Evolutionary conservation across 2,113 vertebrate species (phyloP).

Genomic region (Castor canadensis): DNA sequence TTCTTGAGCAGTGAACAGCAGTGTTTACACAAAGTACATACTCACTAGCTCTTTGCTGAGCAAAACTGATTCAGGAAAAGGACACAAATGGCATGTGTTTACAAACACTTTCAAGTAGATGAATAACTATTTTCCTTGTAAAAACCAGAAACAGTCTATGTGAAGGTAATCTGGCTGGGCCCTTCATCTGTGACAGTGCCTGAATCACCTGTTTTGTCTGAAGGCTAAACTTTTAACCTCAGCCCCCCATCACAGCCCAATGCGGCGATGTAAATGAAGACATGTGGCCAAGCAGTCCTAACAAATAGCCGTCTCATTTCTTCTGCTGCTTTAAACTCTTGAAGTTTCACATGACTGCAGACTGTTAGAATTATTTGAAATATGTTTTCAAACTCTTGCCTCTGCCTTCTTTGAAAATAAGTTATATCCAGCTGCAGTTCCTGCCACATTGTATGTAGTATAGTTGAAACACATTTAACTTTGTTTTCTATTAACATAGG

Average conservation of each 20-base stretch:
- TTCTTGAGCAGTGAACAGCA: neutral
- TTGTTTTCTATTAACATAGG: constrained; percentile 51
- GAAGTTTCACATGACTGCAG: constrained; percentile 59
- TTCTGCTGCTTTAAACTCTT: constrained; percentile 40
- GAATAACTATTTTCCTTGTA: constrained; percentile 5
- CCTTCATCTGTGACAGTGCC: neutral
- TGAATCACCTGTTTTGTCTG: constrained; percentile 72
- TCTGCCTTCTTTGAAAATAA: constrained; percentile 64
- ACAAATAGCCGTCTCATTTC: constrained; percentile 37
- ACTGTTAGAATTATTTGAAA: constrained; percentile 64
- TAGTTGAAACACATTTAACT: constrained; percentile 56
- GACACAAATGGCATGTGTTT: constrained; percentile 18
- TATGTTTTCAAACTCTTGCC: constrained; percentile 57
- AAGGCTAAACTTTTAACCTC: constrained; percentile 73
- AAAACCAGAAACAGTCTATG: constrained; percentile 42
- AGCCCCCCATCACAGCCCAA: constrained; percentile 6
- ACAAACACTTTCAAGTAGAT: constrained; percentile 56
- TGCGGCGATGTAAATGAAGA: constrained; percentile 52
- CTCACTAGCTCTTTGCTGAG: neutral
- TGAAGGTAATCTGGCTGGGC: neutral
- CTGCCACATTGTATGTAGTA: neutral
- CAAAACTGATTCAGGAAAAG: constrained; percentile 30
- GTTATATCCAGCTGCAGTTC: constrained; percentile 49
- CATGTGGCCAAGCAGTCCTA: constrained; percentile 52
- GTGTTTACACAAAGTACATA: neutral